These are phyloP conservation scores for Cremastinae sp. DNA, from an alignment of 2,888 invertebrate genomes.

Conservation along the genomic window DNA sequence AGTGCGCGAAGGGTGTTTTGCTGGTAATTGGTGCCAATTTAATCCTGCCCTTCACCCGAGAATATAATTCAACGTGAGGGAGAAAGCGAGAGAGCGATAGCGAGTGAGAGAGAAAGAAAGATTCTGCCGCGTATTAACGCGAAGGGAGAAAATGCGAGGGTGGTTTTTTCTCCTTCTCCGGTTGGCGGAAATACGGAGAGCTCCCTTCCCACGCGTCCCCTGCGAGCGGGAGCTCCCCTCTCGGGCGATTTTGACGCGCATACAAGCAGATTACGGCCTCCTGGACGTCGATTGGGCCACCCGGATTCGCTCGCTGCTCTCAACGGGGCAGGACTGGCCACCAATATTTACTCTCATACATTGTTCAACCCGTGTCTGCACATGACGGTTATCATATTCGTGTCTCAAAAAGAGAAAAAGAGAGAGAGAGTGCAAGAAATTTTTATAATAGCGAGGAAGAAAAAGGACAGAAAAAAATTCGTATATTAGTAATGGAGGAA, in stretches of 20 bases:
- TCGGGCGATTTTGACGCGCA: conserved; percentile 56
- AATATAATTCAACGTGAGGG: conserved; percentile 30
- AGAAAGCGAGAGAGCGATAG: conserved; percentile 1
- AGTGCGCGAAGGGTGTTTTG: conserved; percentile 81
- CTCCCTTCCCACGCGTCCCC: conserved; percentile 64
- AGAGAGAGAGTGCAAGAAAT: not conserved
- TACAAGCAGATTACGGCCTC: conserved; percentile 30
- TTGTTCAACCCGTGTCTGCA: not conserved
- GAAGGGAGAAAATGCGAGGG: conserved; percentile 68
- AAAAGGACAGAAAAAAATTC: not conserved
- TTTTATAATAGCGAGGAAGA: not conserved
- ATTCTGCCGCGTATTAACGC: conserved; percentile 74
- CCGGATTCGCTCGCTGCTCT: conserved; percentile 30
- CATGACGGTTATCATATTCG: conserved; percentile 40
- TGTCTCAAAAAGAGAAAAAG: not conserved
- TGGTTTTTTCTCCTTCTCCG: conserved; percentile 59
- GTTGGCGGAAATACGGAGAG: conserved; percentile 40
- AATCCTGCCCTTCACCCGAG: conserved; percentile 83
- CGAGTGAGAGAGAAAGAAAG: not conserved
- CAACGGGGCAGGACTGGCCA: conserved; percentile 1
- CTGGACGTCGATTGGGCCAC: conserved; percentile 46
- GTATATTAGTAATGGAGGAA: not conserved
- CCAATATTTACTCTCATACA: conserved; percentile 36
- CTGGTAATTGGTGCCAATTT: conserved; percentile 86
- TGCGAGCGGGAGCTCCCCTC: conserved; percentile 56